phyloP scores from a whole-genome alignment of 1,140 invertebrate species.

The Drosophila ironensis region DNA sequence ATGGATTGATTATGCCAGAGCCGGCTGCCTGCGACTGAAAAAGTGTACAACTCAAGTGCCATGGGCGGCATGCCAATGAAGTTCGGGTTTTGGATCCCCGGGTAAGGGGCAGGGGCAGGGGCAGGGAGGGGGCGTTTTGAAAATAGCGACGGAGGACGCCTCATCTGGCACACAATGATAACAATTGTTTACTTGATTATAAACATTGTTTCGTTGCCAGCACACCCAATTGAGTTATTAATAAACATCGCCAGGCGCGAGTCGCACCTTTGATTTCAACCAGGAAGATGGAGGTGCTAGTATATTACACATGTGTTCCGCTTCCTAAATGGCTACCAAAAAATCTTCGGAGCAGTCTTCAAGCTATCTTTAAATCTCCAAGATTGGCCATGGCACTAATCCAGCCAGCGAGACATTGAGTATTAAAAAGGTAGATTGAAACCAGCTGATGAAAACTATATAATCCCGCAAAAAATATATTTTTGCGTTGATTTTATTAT shows the following conservation, averaged over 20 bases:
- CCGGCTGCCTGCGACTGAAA: slow-evolving; percentile 2
- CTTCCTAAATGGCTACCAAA: slow-evolving; percentile 21
- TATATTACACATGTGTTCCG: slow-evolving; percentile 19
- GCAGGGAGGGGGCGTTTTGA: background rate
- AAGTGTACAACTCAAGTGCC: slow-evolving; percentile 30
- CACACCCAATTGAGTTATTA: slow-evolving; percentile 13
- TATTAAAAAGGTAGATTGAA: too few species aligned
- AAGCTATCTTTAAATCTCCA: too few species aligned
- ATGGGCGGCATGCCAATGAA: slow-evolving; percentile 53
- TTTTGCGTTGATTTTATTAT: too few species aligned
- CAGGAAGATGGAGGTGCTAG: background rate
- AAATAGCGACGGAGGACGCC: slow-evolving; percentile 6
- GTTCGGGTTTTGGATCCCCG: background rate
- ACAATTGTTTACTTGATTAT: slow-evolving; percentile 59
- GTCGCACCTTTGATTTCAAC: slow-evolving; percentile 1
- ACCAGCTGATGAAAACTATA: too few species aligned
- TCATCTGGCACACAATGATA: slow-evolving; percentile 55
- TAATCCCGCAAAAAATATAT: too few species aligned
- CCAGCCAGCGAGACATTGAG: too few species aligned
- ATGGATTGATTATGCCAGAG: slow-evolving; percentile 22
- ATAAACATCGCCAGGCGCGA: slow-evolving; percentile 10
- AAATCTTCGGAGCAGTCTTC: background rate
- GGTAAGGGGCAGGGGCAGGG: too few species aligned
- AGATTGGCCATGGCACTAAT: too few species aligned
- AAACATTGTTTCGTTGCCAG: slow-evolving; percentile 40